A percentile compares a stretch with the other conserved stretches of the same genome.
Conservation (phyloP, 1,140 invertebrate species). For the Hyles vespertilio region DNA sequence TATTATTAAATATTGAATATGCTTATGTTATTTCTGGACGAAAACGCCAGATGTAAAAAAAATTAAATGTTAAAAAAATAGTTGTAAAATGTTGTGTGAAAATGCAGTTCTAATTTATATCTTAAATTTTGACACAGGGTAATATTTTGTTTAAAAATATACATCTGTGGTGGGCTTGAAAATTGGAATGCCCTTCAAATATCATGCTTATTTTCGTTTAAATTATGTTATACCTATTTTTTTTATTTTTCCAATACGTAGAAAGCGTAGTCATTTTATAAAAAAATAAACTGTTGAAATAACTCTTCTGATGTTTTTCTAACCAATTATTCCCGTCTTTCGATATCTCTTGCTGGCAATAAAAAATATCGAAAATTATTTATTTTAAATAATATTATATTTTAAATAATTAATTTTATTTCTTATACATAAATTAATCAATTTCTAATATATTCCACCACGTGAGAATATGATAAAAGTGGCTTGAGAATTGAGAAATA, state of each 20-base stretch:
- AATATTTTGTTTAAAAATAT: slow-evolving; percentile 55
- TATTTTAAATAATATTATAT: too few species aligned
- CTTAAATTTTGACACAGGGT: slow-evolving; percentile 45
- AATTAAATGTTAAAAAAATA: slow-evolving; percentile 2
- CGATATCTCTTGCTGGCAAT: too few species aligned
- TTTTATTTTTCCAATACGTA: slow-evolving; percentile 11
- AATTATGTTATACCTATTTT: too few species aligned
- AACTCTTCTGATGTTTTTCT: too few species aligned
- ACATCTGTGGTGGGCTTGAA: slow-evolving; percentile 46
- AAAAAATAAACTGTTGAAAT: slow-evolving; percentile 7
- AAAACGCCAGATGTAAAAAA: neutral
- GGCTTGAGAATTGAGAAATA: too few species aligned
- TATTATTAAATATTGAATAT: neutral
- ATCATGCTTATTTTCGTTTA: slow-evolving; percentile 14
- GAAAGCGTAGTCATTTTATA: slow-evolving; percentile 30
- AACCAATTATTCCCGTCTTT: too few species aligned
- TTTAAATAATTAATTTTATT: too few species aligned
- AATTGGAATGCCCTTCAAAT: slow-evolving; percentile 19
- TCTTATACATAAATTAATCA: too few species aligned
- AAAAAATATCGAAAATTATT: too few species aligned
- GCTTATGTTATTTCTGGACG: too few species aligned
- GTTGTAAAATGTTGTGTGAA: slow-evolving; percentile 10
- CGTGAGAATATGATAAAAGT: too few species aligned
- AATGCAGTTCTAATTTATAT: slow-evolving; percentile 20
- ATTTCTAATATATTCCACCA: too few species aligned